Conservation (phyloP, 92 coral and sea anemone species). For the Montipora capitata region DNA sequence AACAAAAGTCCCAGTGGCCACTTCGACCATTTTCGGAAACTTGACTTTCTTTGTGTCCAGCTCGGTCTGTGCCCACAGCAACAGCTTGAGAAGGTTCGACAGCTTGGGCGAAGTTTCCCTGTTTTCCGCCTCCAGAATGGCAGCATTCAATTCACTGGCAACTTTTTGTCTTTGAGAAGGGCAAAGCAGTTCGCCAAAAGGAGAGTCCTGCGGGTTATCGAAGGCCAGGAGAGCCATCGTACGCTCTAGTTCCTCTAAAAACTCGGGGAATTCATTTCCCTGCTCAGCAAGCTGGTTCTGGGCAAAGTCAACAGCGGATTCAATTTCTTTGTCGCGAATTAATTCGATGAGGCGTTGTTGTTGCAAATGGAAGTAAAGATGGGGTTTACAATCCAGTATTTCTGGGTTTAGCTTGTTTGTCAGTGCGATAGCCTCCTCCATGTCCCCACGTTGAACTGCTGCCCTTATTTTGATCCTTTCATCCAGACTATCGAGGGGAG, state of each 20-base stretch:
- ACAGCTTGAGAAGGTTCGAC: slow-evolving; percentile 91
- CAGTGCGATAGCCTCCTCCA: slow-evolving; percentile 92
- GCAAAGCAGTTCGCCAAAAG: slow-evolving; percentile 93
- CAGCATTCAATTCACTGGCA: slow-evolving; percentile 99
- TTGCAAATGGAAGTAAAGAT: slow-evolving; percentile 91
- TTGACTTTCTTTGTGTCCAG: slow-evolving; percentile 95
- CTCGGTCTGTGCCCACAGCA: slow-evolving; percentile 97
- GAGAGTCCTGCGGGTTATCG: slow-evolving; percentile 98
- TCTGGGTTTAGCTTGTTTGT: slow-evolving; percentile 98
- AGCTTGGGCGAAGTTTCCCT: slow-evolving; percentile 93
- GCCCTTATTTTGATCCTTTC: slow-evolving; percentile 97
- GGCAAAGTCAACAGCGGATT: slow-evolving; percentile 98
- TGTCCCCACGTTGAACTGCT: slow-evolving; percentile 97
- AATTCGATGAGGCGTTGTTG: slow-evolving; percentile 97
- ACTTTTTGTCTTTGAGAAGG: slow-evolving; percentile 98
- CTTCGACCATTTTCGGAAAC: slow-evolving; percentile 97
- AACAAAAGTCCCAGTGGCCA: slow-evolving; percentile 93
- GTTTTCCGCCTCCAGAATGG: slow-evolving; percentile 93
- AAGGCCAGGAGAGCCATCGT: slow-evolving; percentile 99
- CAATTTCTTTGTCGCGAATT: slow-evolving; percentile 95
- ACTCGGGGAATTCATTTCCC: slow-evolving; percentile 94
- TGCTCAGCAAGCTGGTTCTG: slow-evolving; percentile 98
- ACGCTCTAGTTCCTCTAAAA: slow-evolving; percentile 96
- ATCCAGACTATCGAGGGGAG: slow-evolving; percentile 92
- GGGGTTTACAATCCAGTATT: slow-evolving; percentile 94